Evolutionary conservation across 2,888 invertebrate species (phyloP).

Genomic region (Poecilobothrus nobilitatus): DNA sequence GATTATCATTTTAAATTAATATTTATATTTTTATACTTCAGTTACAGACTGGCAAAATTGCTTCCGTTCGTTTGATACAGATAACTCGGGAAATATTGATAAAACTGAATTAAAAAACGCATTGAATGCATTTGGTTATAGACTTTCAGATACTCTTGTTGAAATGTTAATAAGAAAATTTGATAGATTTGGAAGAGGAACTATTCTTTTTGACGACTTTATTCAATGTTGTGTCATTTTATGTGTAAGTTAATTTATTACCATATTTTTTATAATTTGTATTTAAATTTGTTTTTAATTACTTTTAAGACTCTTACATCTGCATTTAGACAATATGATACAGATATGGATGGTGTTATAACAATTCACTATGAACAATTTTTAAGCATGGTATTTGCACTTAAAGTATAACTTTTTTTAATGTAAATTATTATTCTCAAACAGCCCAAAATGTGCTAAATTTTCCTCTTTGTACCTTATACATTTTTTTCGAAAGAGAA

Average conservation of each 20-base stretch:
- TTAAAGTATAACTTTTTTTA: conserved; percentile 53
- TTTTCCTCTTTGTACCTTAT: no score
- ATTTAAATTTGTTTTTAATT: conserved; percentile 23
- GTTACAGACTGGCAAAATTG: conserved; percentile 97
- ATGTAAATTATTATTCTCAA: neutral
- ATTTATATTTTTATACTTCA: neutral
- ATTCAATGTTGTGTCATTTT: conserved; percentile 91
- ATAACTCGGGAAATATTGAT: conserved; percentile 89
- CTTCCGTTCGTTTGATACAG: conserved; percentile 87
- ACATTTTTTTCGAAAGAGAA: no score
- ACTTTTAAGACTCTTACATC: conserved; percentile 77
- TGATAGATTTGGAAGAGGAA: conserved; percentile 83
- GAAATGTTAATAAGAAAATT: conserved; percentile 81
- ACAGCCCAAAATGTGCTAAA: no score
- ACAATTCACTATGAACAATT: conserved; percentile 95
- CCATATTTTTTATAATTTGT: neutral
- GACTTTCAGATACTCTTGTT: conserved; percentile 73
- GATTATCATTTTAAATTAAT: no score
- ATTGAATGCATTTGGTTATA: conserved; percentile 80
- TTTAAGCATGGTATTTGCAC: conserved; percentile 78
- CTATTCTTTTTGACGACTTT: conserved; percentile 95
- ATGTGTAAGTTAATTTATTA: conserved; percentile 60
- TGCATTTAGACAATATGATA: conserved; percentile 80
- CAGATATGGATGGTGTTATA: conserved; percentile 90
- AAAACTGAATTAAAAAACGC: conserved; percentile 82